Conservation (phyloP, 1,140 invertebrate species). For the Diplogasteroides magnus region DNA sequence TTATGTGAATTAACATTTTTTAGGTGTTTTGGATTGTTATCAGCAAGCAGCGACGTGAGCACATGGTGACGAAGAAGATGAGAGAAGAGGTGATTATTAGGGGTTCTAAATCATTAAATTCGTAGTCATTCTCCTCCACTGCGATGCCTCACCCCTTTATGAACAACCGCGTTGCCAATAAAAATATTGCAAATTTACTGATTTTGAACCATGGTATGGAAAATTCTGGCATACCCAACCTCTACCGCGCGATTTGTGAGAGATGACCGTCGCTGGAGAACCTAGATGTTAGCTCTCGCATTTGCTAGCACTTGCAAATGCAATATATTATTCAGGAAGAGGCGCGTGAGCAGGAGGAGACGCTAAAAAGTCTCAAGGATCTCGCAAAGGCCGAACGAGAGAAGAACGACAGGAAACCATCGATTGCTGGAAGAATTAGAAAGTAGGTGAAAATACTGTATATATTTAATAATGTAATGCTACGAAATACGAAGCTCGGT, state of each 20-base stretch:
- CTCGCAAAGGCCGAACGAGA: no score
- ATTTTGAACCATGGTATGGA: not conserved
- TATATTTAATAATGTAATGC: no score
- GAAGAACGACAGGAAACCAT: not conserved
- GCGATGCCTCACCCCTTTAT: no score
- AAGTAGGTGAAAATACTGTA: no score
- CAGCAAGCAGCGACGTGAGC: conserved; percentile 44
- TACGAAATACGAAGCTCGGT: no score
- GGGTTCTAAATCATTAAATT: no score
- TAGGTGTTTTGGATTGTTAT: conserved; percentile 40
- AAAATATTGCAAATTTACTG: not conserved
- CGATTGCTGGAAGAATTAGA: not conserved
- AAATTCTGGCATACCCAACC: no score
- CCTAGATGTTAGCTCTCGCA: not conserved
- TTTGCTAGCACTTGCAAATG: not conserved
- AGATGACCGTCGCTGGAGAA: not conserved
- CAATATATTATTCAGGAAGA: not conserved
- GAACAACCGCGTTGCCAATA: not conserved
- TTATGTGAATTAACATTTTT: not conserved
- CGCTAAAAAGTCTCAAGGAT: no score
- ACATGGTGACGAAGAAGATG: conserved; percentile 42
- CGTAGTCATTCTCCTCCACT: no score
- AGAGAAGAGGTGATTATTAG: conserved; percentile 38
- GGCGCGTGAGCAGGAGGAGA: no score
- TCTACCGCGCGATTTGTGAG: not conserved